phyloP scores from a whole-genome alignment of 2,797 vertebrate genomes.

The Myoxocephalus aenaeus region DNA sequence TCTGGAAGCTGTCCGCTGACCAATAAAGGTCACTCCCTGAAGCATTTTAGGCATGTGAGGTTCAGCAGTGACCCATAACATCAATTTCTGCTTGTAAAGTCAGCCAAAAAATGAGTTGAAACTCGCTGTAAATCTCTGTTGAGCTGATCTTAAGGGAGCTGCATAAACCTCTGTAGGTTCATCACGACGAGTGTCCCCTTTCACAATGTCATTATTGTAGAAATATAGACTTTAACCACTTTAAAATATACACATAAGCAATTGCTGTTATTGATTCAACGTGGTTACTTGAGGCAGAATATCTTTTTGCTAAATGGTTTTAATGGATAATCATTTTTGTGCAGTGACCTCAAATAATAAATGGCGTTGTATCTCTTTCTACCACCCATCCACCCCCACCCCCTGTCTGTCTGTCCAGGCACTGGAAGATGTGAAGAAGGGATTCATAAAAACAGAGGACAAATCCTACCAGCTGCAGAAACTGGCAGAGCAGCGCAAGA shows the following conservation, averaged over 20 bases:
- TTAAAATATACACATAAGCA: background rate
- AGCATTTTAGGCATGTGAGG: slow-evolving; percentile 31
- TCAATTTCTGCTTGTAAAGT: background rate
- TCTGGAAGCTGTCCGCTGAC: slow-evolving; percentile 29
- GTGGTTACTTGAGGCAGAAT: background rate
- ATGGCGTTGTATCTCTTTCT: slow-evolving; percentile 44
- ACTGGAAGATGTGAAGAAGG: slow-evolving; percentile 96
- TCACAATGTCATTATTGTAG: background rate
- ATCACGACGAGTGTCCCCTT: background rate
- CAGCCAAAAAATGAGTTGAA: background rate
- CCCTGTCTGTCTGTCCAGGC: slow-evolving; percentile 71
- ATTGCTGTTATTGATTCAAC: background rate
- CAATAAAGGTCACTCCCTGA: slow-evolving; percentile 48
- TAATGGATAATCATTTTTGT: slow-evolving; percentile 26
- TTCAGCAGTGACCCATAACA: slow-evolving; percentile 38
- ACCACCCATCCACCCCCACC: background rate
- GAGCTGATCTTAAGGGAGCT: background rate
- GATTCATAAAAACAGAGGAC: slow-evolving; percentile 96
- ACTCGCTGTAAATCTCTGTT: background rate
- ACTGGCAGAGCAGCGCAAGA: slow-evolving; percentile 97
- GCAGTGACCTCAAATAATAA: slow-evolving; percentile 22
- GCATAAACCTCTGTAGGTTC: background rate
- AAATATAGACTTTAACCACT: background rate
- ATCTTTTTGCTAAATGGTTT: background rate
- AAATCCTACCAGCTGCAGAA: slow-evolving; percentile 98